These are phyloP conservation scores for Zhuqinia jingwanae DNA, from an alignment of 2,888 invertebrate genomes.

Conservation along the genomic window DNA sequence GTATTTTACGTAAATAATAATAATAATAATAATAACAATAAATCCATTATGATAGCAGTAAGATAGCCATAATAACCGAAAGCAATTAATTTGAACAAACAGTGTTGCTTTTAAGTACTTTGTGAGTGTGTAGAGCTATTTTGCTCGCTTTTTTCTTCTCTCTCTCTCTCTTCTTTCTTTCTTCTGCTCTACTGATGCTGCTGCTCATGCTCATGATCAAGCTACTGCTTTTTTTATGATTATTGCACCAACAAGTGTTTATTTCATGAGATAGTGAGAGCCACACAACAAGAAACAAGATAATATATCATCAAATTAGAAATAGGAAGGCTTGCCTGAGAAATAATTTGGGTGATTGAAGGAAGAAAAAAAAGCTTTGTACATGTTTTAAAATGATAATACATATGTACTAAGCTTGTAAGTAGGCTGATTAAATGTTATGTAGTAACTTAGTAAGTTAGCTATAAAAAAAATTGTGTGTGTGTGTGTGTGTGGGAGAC, in stretches of 20 bases:
- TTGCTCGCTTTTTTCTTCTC: too few species aligned
- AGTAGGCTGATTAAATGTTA: too few species aligned
- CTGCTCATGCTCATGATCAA: not conserved
- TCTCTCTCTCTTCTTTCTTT: not conserved
- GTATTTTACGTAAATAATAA: conserved; percentile 32
- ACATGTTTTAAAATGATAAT: not conserved
- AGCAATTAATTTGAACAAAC: conserved; percentile 73
- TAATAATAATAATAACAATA: conserved; percentile 52
- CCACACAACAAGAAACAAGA: conserved; percentile 65
- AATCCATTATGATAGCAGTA: conserved; percentile 68
- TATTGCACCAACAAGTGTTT: conserved; percentile 60
- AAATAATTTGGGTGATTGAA: conserved; percentile 69
- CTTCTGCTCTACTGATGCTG: conserved; percentile 1
- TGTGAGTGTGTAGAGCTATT: too few species aligned
- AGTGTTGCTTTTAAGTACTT: conserved; percentile 34
- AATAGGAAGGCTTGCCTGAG: conserved; percentile 58
- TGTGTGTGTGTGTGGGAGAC: conserved; percentile 7
- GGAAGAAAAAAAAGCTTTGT: too few species aligned
- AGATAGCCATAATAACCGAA: conserved; percentile 69
- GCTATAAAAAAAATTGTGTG: not conserved
- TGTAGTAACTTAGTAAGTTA: not conserved
- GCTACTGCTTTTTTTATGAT: conserved; percentile 13
- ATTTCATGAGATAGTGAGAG: conserved; percentile 52
- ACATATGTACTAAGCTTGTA: too few species aligned
- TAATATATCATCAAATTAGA: conserved; percentile 71